phyloP scores from a whole-genome alignment of 2,797 vertebrate genomes.

The Leptodactylus fallax region DNA sequence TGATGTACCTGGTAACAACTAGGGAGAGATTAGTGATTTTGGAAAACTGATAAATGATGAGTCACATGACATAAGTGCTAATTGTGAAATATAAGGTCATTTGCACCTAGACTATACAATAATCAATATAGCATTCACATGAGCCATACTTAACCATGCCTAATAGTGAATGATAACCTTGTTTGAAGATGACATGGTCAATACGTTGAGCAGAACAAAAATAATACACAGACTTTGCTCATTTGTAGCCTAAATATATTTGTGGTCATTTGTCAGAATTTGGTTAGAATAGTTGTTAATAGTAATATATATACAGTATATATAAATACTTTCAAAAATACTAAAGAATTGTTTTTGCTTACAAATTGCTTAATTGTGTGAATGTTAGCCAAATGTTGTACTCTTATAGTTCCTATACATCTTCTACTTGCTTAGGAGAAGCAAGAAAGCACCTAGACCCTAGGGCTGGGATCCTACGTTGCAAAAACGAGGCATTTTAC shows the following conservation, averaged over 20 bases:
- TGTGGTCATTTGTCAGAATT: neutral
- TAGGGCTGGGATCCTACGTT: too few relatives aligned
- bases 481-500: too few relatives aligned
- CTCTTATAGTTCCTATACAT: neutral
- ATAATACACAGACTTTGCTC: neutral
- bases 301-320: too few relatives aligned
- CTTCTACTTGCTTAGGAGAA: neutral
- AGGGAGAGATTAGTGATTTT: neutral
- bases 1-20: neutral
- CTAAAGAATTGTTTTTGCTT: neutral
- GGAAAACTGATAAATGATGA: neutral
- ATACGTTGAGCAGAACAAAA: neutral
- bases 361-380: neutral
- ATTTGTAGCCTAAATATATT: neutral
- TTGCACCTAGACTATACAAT: neutral
- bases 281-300: neutral
- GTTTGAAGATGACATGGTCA: slow-evolving; percentile 5
- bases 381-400: neutral
- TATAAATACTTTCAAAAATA: neutral
- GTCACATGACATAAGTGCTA: slow-evolving; percentile 12
- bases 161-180: slow-evolving; percentile 18
- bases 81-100: slow-evolving; percentile 25
- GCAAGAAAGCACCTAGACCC: neutral
- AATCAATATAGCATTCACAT: slow-evolving; percentile 2
- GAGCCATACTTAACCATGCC: neutral